Percentiles rank a stretch among this genome's conserved stretches.
These are phyloP conservation scores for Anseranas semipalmata DNA, from an alignment of 2,113 vertebrate genomes.

Conservation along the genomic window DNA sequence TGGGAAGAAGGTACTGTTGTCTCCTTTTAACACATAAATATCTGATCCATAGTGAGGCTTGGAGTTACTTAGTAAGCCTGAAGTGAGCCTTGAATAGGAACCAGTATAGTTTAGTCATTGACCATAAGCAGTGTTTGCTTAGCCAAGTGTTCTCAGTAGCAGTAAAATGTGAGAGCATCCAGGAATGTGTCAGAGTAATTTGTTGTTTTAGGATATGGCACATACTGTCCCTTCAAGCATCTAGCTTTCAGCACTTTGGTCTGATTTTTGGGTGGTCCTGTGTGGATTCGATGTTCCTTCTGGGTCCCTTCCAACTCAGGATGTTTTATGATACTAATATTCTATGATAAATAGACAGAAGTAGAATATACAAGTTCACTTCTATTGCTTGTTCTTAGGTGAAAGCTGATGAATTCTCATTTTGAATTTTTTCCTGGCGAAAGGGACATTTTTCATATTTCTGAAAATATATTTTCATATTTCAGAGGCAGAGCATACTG, in stretches of 20 bases:
- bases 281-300: too few species aligned
- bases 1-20: not conserved
- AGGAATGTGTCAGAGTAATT: accelerated
- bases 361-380: not conserved
- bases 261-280: too few species aligned
- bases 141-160: not conserved
- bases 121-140: not conserved
- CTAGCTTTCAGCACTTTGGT: too few species aligned
- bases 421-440: not conserved
- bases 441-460: not conserved
- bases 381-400: not conserved
- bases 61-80: not conserved
- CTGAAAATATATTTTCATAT: not conserved
- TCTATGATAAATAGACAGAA: not conserved
- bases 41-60: not conserved
- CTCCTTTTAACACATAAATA: not conserved
- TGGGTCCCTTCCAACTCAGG: too few species aligned
- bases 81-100: not conserved
- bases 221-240: not conserved
- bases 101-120: not conserved
- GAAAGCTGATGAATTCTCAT: not conserved
- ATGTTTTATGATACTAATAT: too few species aligned
- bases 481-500: not conserved
- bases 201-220: not conserved
- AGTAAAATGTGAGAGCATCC: not conserved